Percentiles rank a stretch among this genome's conserved stretches.
Conservation (phyloP, 2,888 invertebrate species). For the Drosophila neotestacea region DNA sequence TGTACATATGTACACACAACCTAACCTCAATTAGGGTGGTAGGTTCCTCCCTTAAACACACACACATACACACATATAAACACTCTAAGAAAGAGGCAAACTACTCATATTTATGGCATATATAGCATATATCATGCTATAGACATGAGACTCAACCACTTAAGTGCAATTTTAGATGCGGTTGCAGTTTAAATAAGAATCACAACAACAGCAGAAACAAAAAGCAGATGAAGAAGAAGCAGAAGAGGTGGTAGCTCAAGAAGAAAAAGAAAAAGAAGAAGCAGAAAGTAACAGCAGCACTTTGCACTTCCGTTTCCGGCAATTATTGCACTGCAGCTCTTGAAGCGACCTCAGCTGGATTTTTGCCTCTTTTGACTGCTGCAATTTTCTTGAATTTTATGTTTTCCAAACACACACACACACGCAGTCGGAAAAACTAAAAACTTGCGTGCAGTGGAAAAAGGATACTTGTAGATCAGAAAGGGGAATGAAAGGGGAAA, state of each 20-base stretch:
- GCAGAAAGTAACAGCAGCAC: slow-evolving; percentile 67
- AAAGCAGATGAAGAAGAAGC: background rate
- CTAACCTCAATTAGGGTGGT: slow-evolving; percentile 53
- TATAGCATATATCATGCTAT: slow-evolving; percentile 50
- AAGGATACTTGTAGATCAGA: slow-evolving; percentile 1
- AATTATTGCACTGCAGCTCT: slow-evolving; percentile 62
- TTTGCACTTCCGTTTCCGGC: slow-evolving; percentile 81
- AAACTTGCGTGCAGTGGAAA: slow-evolving; percentile 24
- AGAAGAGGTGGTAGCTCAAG: background rate
- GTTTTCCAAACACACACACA: slow-evolving; percentile 42
- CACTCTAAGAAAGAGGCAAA: slow-evolving; percentile 1
- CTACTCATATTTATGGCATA: slow-evolving; percentile 41
- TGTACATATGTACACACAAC: slow-evolving; percentile 9
- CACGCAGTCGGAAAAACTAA: slow-evolving; percentile 6
- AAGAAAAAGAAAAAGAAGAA: background rate
- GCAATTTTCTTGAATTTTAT: slow-evolving; percentile 64
- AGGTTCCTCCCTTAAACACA: background rate
- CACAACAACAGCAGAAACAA: slow-evolving; percentile 18
- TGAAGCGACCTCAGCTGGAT: slow-evolving; percentile 44
- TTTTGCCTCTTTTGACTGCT: slow-evolving; percentile 42
- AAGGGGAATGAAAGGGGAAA: background rate
- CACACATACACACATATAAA: background rate
- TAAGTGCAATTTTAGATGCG: slow-evolving; percentile 59
- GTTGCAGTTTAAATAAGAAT: slow-evolving; percentile 31
- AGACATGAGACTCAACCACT: slow-evolving; percentile 55